A percentile compares a stretch with the other conserved stretches of the same genome.
Conservation (phyloP, 2,797 vertebrate species). For the Clarias platycephalus region DNA sequence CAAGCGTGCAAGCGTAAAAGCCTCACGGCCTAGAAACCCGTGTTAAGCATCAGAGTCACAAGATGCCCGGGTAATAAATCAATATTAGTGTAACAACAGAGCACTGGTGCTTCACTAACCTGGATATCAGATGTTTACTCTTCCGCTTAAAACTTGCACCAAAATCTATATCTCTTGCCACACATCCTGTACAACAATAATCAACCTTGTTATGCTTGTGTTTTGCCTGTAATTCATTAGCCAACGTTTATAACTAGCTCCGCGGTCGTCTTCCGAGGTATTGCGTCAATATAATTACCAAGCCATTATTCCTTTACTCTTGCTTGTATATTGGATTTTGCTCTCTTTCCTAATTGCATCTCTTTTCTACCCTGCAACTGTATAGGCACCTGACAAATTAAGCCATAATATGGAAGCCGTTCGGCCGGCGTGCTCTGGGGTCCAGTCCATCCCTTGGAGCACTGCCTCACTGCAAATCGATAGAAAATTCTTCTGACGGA, state of each 20-base stretch:
- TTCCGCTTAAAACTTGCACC: not conserved
- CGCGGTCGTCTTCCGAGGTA: not conserved
- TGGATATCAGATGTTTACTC: not conserved
- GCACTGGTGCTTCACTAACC: not conserved
- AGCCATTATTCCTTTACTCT: not conserved
- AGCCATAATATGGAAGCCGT: not conserved
- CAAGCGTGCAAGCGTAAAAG: not conserved
- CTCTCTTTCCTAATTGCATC: not conserved
- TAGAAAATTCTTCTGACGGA: not conserved
- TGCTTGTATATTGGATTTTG: constrained; percentile 9
- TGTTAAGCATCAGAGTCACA: constrained; percentile 12
- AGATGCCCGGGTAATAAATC: constrained; percentile 22
- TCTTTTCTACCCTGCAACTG: not conserved
- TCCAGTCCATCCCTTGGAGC: not conserved
- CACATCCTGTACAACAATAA: not conserved
- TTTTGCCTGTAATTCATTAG: not conserved
- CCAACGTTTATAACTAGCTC: not conserved
- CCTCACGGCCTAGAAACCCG: not conserved
- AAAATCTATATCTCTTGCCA: not conserved
- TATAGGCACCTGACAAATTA: constrained; percentile 4
- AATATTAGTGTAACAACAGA: not conserved
- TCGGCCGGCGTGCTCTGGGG: not conserved
- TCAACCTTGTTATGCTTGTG: not conserved
- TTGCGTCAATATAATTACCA: not conserved
- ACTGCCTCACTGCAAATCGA: not conserved